Conservation (phyloP, 53 echinoderm and acorn worm genomes). For the Hippasteria phrygiana region DNA sequence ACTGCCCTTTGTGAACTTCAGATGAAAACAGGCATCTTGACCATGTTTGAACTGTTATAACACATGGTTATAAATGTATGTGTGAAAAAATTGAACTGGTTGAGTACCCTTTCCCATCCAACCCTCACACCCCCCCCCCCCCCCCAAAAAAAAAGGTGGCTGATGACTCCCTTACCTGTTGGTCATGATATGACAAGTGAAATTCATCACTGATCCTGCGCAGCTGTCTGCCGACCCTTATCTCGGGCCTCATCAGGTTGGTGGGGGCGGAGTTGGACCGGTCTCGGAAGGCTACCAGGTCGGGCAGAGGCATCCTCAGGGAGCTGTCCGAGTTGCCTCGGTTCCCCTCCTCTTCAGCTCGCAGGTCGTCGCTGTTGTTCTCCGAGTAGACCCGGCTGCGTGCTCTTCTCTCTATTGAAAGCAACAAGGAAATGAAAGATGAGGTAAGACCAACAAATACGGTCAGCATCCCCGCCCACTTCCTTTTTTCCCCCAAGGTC, state of each 20-base stretch:
- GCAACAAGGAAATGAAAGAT: background rate
- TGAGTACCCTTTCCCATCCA: too few relatives aligned
- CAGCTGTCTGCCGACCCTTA: conserved; percentile 66
- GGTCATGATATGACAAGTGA: conserved; percentile 62
- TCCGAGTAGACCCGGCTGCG: conserved; percentile 61
- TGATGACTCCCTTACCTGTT: conserved; percentile 51
- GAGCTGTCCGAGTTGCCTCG: background rate
- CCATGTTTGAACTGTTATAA: too few relatives aligned
- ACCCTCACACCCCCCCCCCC: too few relatives aligned
- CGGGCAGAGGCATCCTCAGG: conserved; percentile 63
- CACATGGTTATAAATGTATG: too few relatives aligned
- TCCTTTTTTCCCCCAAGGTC: background rate
- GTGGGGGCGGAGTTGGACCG: conserved; percentile 75
- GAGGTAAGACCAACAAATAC: background rate
- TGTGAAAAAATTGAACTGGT: too few relatives aligned
- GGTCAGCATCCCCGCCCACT: background rate
- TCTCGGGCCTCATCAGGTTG: conserved; percentile 63
- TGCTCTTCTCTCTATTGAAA: conserved; percentile 38
- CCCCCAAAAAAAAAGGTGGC: too few relatives aligned
- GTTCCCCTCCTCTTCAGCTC: conserved; percentile 30
- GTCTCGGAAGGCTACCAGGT: conserved; percentile 68
- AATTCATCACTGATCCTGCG: conserved; percentile 75
- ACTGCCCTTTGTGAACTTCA: too few relatives aligned
- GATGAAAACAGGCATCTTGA: too few relatives aligned
- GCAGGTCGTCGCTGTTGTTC: conserved; percentile 37